Conservation (phyloP, 2,113 vertebrate genomes). For the Scatophagus argus region DNA sequence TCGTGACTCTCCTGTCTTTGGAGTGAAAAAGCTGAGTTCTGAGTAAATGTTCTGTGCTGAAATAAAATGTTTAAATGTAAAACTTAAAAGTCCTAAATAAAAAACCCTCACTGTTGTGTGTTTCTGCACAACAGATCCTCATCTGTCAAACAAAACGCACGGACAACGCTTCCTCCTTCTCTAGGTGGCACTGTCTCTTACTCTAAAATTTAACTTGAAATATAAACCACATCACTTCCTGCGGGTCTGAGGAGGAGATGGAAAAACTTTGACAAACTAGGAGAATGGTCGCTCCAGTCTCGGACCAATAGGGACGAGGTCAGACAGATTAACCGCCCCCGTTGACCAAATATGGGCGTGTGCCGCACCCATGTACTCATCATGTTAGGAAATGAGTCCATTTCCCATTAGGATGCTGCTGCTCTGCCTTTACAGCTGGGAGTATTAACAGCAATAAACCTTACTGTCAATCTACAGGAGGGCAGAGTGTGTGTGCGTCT, state of each 20-base stretch:
- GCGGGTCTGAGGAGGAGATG: neutral
- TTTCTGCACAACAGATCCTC: neutral
- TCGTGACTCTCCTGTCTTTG: neutral
- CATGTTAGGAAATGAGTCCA: slow-evolving; percentile 75
- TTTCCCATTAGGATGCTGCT: slow-evolving; percentile 79
- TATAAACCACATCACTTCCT: neutral
- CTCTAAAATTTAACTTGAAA: neutral
- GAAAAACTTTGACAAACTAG: slow-evolving; percentile 36
- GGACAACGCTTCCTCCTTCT: neutral
- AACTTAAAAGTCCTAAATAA: too few species aligned
- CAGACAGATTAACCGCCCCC: slow-evolving; percentile 56
- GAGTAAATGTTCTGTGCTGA: neutral
- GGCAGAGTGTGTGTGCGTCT: slow-evolving; percentile 51
- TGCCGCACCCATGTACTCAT: slow-evolving; percentile 69
- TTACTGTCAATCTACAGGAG: slow-evolving; percentile 73
- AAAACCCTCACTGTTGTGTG: too few species aligned
- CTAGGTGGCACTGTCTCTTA: neutral
- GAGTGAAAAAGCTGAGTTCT: neutral
- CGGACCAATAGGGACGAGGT: slow-evolving; percentile 45
- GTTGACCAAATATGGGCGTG: slow-evolving; percentile 72
- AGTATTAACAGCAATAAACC: slow-evolving; percentile 82
- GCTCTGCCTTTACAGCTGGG: slow-evolving; percentile 75
- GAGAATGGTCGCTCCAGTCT: neutral
- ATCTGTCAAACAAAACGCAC: neutral
- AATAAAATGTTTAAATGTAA: neutral